phyloP scores from a whole-genome alignment of 2,888 invertebrate species.

The Andricus curvator region DNA sequence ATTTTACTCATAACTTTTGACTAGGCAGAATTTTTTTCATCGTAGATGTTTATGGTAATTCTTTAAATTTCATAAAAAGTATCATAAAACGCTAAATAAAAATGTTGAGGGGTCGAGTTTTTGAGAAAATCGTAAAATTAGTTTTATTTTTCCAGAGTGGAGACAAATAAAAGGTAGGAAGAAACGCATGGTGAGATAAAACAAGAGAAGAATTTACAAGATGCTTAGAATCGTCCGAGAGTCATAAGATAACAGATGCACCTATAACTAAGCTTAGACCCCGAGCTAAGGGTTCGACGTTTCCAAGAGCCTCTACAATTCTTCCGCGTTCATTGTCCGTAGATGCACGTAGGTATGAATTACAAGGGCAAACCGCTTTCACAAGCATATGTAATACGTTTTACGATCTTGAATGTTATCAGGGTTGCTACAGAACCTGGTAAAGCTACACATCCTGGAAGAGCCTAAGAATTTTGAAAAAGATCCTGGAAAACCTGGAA shows the following conservation, averaged over 20 bases:
- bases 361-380: conserved; percentile 10
- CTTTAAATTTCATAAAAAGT: no score
- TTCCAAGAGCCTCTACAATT: conserved; percentile 61
- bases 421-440: no score
- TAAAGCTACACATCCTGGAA: no score
- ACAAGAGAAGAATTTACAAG: conserved; percentile 28
- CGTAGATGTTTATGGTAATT: no score
- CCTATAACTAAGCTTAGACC: conserved; percentile 27
- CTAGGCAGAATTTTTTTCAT: no score
- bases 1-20: no score
- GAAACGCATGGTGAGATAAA: conserved; percentile 1
- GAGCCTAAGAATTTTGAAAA: no score
- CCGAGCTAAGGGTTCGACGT: conserved; percentile 35
- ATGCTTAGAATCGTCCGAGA: conserved; percentile 6
- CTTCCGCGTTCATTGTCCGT: conserved; percentile 72
- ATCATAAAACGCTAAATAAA: no score
- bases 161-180: background rate
- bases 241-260: conserved; percentile 27
- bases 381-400: background rate
- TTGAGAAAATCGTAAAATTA: background rate
- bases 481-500: no score
- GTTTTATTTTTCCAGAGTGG: background rate
- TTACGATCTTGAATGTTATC: background rate
- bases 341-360: conserved; percentile 25
- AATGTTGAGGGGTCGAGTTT: background rate